These are phyloP conservation scores for Echiichthys vipera DNA, from an alignment of 2,797 vertebrate species.

Conservation along the genomic window DNA sequence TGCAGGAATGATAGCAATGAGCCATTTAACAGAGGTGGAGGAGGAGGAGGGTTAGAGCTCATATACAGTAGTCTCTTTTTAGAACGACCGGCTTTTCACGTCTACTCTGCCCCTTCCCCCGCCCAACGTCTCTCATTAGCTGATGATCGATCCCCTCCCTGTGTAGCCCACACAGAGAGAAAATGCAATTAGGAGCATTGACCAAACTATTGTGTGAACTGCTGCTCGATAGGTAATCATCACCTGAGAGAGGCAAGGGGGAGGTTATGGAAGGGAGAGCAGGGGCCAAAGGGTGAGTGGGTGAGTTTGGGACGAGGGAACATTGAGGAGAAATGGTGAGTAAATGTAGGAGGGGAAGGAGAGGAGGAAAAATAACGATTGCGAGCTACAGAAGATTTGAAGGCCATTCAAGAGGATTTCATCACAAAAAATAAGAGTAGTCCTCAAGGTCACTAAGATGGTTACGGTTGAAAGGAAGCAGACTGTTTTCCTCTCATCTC, in stretches of 20 bases:
- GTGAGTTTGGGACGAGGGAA: slow-evolving; percentile 37
- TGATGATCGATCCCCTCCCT: slow-evolving; percentile 70
- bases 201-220: slow-evolving; percentile 79
- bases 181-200: slow-evolving; percentile 82
- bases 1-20: slow-evolving; percentile 57
- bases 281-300: slow-evolving; percentile 27
- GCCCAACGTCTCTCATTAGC: slow-evolving; percentile 75
- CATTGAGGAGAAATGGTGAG: neutral
- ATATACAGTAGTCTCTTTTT: slow-evolving; percentile 52
- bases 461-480: too few species aligned
- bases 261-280: slow-evolving; percentile 24
- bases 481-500: too few species aligned
- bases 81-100: slow-evolving; percentile 13
- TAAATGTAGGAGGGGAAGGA: neutral
- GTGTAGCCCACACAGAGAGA: slow-evolving; percentile 68
- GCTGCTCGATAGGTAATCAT: slow-evolving; percentile 82
- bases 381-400: neutral
- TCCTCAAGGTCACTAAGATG: too few species aligned
- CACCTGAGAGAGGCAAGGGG: slow-evolving; percentile 63
- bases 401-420: too few species aligned
- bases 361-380: neutral
- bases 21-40: slow-evolving; percentile 48
- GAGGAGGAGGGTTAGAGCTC: slow-evolving; percentile 36
- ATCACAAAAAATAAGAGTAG: neutral
- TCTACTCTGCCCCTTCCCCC: neutral